Evolutionary conservation across 2,888 invertebrate genomes (phyloP).

Genomic region (Crematogaster levior): DNA sequence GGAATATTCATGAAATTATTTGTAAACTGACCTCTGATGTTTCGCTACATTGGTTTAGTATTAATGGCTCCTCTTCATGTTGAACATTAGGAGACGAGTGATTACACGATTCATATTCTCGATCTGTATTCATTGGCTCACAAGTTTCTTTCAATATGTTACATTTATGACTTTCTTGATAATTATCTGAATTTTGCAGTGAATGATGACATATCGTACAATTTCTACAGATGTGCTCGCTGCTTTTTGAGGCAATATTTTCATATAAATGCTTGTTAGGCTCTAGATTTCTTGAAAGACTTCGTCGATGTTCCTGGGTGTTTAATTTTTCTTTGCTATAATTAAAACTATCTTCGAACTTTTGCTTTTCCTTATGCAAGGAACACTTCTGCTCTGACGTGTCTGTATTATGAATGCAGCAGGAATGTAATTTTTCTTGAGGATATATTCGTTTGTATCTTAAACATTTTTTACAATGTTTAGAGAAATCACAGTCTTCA

Average conservation of each 20-base stretch:
- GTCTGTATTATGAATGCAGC: constrained; percentile 68
- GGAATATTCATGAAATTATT: neutral
- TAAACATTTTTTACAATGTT: constrained; percentile 49
- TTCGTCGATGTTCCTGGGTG: constrained; percentile 50
- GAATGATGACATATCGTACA: constrained; percentile 52
- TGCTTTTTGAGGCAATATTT: constrained; percentile 35
- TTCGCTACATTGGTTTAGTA: constrained; percentile 67
- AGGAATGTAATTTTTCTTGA: constrained; percentile 71
- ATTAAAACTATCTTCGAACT: constrained; percentile 48
- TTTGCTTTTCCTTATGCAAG: constrained; percentile 56
- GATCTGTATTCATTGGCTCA: constrained; percentile 47
- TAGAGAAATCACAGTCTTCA: constrained; percentile 51
- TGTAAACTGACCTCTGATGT: constrained; percentile 75
- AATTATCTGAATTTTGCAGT: constrained; percentile 58
- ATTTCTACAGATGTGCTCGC: constrained; percentile 59
- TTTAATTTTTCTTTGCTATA: constrained; percentile 59
- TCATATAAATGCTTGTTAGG: constrained; percentile 57
- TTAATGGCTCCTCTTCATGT: constrained; percentile 74
- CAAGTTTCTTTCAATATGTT: constrained; percentile 64
- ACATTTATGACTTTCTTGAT: constrained; percentile 64
- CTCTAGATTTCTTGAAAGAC: constrained; percentile 46
- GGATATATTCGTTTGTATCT: constrained; percentile 42
- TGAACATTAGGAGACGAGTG: constrained; percentile 56
- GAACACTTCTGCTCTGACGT: constrained; percentile 59
- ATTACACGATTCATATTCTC: constrained; percentile 55